Conservation (phyloP, 2,797 vertebrate genomes). For the Knipowitschia caucasica region DNA sequence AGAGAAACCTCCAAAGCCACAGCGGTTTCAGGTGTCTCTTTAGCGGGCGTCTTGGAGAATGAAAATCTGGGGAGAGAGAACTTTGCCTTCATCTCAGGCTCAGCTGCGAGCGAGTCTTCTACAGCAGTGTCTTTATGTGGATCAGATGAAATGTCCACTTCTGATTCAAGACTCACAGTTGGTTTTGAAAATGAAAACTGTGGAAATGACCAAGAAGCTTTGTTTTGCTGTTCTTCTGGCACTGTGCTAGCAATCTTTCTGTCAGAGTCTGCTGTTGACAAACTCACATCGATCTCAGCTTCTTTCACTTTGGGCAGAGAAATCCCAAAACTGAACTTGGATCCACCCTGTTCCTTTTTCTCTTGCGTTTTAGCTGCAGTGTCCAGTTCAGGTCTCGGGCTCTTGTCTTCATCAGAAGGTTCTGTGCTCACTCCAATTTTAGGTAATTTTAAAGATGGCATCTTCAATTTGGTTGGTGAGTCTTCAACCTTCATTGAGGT, state of each 20-base stretch:
- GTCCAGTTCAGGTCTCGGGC: constrained; percentile 9
- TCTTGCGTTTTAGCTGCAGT: constrained; percentile 4
- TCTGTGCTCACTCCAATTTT: constrained; percentile 50
- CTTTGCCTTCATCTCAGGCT: constrained; percentile 4
- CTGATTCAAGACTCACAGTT: constrained; percentile 6
- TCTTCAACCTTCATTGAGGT: constrained; percentile 29
- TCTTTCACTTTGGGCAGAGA: constrained; percentile 18
- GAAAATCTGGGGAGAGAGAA: constrained; percentile 3
- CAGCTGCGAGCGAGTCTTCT: constrained; percentile 6
- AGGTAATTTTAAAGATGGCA: constrained; percentile 46
- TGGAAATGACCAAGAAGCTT: constrained; percentile 7
- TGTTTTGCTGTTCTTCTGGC: background rate
- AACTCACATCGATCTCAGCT: constrained; percentile 25
- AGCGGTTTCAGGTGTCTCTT: background rate
- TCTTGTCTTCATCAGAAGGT: constrained; percentile 17
- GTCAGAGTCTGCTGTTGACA: constrained; percentile 43
- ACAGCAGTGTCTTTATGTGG: background rate
- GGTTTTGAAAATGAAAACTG: constrained; percentile 8
- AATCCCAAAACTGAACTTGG: constrained; percentile 11
- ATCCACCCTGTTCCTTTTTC: constrained; percentile 13
- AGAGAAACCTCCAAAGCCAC: background rate
- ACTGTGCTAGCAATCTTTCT: constrained; percentile 16
- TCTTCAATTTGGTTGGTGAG: constrained; percentile 58
- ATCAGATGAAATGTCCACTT: background rate
- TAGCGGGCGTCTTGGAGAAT: background rate